phyloP scores from a whole-genome alignment of 1,140 invertebrate species.

The Oryctes rhinoceros region DNA sequence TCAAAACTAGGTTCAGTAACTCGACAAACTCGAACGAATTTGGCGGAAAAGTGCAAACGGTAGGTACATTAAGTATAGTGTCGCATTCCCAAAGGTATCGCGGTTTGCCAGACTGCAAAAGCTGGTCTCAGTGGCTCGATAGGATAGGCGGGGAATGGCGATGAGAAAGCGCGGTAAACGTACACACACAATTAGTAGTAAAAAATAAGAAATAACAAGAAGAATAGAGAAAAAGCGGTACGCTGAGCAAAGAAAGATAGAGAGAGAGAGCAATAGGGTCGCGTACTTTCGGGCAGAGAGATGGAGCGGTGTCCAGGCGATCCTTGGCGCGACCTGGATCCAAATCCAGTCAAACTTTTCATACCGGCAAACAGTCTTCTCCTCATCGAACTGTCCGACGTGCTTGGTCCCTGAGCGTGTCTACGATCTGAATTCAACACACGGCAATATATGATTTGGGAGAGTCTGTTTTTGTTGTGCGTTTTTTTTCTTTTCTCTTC shows the following conservation, averaged over 20 bases:
- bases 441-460: slow-evolving; percentile 21
- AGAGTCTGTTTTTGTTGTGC: neutral
- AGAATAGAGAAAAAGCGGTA: neutral
- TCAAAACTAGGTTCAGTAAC: neutral
- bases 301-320: slow-evolving; percentile 79
- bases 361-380: slow-evolving; percentile 76
- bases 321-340: slow-evolving; percentile 69
- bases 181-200: neutral
- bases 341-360: slow-evolving; percentile 77
- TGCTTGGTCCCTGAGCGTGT: slow-evolving; percentile 47
- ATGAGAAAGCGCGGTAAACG: neutral
- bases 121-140: neutral
- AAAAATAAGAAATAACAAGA: neutral
- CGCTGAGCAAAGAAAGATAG: neutral
- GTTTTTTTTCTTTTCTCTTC: neutral
- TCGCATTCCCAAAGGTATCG: neutral
- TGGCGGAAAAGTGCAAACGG: neutral
- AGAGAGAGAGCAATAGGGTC: slow-evolving; percentile 45
- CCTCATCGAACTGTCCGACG: slow-evolving; percentile 61
- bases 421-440: slow-evolving; percentile 48
- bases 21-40: neutral
- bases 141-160: neutral
- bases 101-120: too few species aligned
- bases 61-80: neutral
- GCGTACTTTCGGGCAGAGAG: slow-evolving; percentile 83